A percentile compares a stretch with the other conserved stretches of the same genome.
phyloP scores from a whole-genome alignment of 2,797 vertebrate genomes.

The Echiichthys vipera region DNA sequence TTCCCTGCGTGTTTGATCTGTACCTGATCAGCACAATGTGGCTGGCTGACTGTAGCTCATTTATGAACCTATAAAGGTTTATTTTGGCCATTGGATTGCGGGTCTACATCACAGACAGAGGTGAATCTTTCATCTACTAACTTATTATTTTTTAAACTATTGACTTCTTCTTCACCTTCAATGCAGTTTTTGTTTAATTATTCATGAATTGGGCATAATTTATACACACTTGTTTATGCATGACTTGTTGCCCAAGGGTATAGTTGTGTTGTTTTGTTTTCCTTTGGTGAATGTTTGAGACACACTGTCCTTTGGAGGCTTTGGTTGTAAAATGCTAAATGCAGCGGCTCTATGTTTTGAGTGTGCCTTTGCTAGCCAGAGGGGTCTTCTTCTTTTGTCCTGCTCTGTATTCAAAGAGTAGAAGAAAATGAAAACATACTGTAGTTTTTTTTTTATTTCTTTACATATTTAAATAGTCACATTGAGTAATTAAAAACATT shows the following conservation, averaged over 20 bases:
- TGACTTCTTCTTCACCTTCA: constrained; percentile 60
- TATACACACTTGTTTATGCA: constrained; percentile 75
- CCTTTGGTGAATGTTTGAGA: constrained; percentile 57
- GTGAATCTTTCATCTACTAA: constrained; percentile 47
- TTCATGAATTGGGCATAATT: constrained; percentile 76
- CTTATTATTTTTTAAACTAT: constrained; percentile 58
- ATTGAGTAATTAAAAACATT: constrained; percentile 23
- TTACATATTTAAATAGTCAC: constrained; percentile 8
- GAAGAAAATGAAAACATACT: constrained; percentile 3
- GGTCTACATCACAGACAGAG: constrained; percentile 15
- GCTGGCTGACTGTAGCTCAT: not conserved
- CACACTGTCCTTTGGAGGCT: constrained; percentile 46
- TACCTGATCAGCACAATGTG: not conserved
- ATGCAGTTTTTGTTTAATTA: constrained; percentile 74
- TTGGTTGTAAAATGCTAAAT: constrained; percentile 49
- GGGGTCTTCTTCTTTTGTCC: not conserved
- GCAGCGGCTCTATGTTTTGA: constrained; percentile 32
- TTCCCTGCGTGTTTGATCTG: not conserved
- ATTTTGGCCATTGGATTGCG: constrained; percentile 18
- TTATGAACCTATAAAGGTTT: constrained; percentile 16
- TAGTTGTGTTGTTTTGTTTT: constrained; percentile 71
- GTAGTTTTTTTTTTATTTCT: not conserved
- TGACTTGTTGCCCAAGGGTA: constrained; percentile 67
- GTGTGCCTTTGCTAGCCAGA: constrained; percentile 34
- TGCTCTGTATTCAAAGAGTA: constrained; percentile 22